Evolutionary conservation across 1,140 invertebrate species (phyloP).

Genomic region (Leptopilina clavipes): DNA sequence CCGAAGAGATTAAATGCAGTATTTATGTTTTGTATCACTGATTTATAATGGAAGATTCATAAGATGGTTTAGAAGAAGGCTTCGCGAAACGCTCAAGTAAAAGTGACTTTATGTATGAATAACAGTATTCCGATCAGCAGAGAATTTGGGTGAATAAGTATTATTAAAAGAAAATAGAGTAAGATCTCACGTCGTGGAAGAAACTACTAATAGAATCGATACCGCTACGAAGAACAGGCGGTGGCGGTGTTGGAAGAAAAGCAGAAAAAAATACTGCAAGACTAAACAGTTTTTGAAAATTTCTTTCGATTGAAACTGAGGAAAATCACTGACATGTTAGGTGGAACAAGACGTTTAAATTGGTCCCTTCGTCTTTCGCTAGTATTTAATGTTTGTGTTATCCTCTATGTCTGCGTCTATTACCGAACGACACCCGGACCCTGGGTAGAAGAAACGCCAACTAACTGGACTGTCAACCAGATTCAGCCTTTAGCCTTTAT

Average conservation of each 20-base stretch:
- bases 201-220: constrained; percentile 47
- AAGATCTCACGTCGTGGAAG: constrained; percentile 1
- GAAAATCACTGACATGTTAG: constrained; percentile 52
- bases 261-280: constrained; percentile 46
- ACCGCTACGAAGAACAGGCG: constrained; percentile 39
- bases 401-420: constrained; percentile 81
- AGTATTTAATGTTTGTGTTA: constrained; percentile 81
- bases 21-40: too few species aligned
- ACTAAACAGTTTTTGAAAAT: constrained; percentile 8
- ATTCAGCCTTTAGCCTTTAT: constrained; percentile 46
- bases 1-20: too few species aligned
- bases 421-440: constrained; percentile 69
- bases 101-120: too few species aligned
- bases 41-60: too few species aligned
- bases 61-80: too few species aligned
- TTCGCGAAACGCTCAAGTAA: too few species aligned
- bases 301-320: background rate
- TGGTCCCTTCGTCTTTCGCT: constrained; percentile 84
- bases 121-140: too few species aligned
- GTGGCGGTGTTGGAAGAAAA: constrained; percentile 42
- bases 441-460: constrained; percentile 68
- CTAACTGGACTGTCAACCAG: constrained; percentile 63
- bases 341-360: constrained; percentile 78
- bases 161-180: background rate
- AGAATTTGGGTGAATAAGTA: too few species aligned